These are phyloP conservation scores for Tapera naevia DNA, from an alignment of 2,797 vertebrate genomes.

Conservation along the genomic window DNA sequence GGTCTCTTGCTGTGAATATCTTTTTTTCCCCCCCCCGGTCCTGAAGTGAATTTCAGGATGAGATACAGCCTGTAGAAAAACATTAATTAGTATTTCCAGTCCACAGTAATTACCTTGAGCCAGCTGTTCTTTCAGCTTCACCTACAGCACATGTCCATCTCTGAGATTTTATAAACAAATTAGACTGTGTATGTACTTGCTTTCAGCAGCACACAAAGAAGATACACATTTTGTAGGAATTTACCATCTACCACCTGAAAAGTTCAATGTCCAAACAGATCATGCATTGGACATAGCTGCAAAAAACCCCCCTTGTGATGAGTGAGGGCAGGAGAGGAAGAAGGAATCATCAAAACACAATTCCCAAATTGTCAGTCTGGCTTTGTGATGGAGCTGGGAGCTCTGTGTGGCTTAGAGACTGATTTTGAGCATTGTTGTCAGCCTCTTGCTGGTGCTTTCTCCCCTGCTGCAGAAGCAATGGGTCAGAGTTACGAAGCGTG, in stretches of 20 bases:
- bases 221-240: neutral
- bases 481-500: neutral
- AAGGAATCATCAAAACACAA: neutral
- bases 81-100: slow-evolving; percentile 48
- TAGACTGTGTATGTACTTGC: neutral
- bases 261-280: neutral
- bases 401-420: neutral
- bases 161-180: slow-evolving; percentile 5
- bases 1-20: neutral
- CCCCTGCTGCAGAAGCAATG: neutral
- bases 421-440: neutral
- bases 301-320: neutral
- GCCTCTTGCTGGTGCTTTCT: neutral
- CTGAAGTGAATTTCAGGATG: slow-evolving; percentile 1
- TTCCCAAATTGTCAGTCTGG: neutral
- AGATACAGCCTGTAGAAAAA: slow-evolving; percentile 40
- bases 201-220: neutral
- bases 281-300: neutral
- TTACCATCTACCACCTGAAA: neutral
- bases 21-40: neutral
- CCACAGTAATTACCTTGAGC: neutral
- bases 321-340: neutral
- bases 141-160: neutral
- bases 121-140: slow-evolving; percentile 39
- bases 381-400: neutral